Base-by-base conservation (phyloP, 2,888 invertebrate species). In the Incurvaria masculella region DNA sequence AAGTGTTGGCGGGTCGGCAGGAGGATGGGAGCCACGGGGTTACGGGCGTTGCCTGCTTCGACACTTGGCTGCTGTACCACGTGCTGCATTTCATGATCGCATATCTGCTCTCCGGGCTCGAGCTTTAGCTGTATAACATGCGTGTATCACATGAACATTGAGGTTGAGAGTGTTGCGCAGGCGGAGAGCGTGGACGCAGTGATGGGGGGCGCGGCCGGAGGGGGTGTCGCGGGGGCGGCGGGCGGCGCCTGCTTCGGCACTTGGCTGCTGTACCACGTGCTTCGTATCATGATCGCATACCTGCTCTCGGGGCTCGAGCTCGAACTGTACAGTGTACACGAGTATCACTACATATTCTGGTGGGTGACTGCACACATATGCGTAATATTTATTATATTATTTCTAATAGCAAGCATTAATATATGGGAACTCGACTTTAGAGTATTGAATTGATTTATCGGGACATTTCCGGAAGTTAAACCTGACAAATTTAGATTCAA, bases 281-380 rank as follows among this genome's bases (percentile, higher is more conserved):
- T 96, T 44, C 79, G 90, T 42, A 87, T 94, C 26, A 97, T 97
- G 94, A 89, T 95, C 59, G 89, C 94, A 64, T 97, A 95, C 69
- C 81, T 97, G 33, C 82, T 97, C 57, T 89, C 95, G 19, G 97
- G 97, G 1, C 91, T 99, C 59, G 97, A 97, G 65, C 81, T 98
- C 47, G 97, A 98, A 68, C 76, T 99, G 26, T 98, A 97, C 72
- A 94, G 95, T 50, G 88, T 91, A 20, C 97, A 97, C 66, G 98
- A 99, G 74, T 97, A 93, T 69, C 89, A 95, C 59, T 97, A 96
- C 65, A 91, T 97, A 57, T 98, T 90, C 70, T 96, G 95, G 95
- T 89, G 57, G 74, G 75, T 62, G 42, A 26, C n/a, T n/a, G n/a
- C n/a, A n/a, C n/a, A n/a, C n/a, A n/a, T n/a, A n/a, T n/a, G n/a